Conservation (phyloP, 2,797 vertebrate species). For the Pseudochaenichthys georgianus region DNA sequence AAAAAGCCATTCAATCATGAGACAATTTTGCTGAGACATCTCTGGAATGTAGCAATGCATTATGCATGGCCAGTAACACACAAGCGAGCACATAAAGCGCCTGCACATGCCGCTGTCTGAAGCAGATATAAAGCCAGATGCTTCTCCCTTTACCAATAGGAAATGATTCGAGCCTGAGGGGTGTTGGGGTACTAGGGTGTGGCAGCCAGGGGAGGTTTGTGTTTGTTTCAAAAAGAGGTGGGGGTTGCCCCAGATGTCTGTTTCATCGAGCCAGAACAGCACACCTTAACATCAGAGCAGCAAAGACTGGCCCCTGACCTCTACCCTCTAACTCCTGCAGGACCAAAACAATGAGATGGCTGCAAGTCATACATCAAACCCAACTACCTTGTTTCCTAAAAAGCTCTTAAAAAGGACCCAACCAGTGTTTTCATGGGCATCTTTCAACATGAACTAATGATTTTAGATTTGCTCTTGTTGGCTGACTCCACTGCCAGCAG, state of each 20-base stretch:
- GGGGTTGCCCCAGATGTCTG: constrained; percentile 60
- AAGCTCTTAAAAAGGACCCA: not conserved
- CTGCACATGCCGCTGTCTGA: constrained; percentile 53
- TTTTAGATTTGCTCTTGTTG: not conserved
- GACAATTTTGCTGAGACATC: constrained; percentile 61
- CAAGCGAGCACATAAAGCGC: constrained; percentile 28
- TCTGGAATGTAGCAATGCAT: constrained; percentile 67
- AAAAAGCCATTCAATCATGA: constrained; percentile 37
- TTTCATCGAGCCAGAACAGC: constrained; percentile 35
- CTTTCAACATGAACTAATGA: not conserved
- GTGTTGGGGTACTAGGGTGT: constrained; percentile 63
- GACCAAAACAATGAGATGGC: constrained; percentile 53
- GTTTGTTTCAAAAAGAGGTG: constrained; percentile 45
- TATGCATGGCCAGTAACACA: constrained; percentile 52
- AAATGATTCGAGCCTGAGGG: constrained; percentile 74
- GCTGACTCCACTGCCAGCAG: constrained; percentile 8
- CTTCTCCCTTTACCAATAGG: constrained; percentile 49
- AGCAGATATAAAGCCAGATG: constrained; percentile 62
- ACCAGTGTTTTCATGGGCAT: not conserved
- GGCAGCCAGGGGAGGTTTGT: constrained; percentile 38
- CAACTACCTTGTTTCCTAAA: constrained; percentile 27
- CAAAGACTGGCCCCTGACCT: constrained; percentile 56
- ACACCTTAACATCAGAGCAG: constrained; percentile 64
- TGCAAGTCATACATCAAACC: constrained; percentile 49
- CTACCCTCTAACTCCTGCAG: constrained; percentile 48